Conservation (phyloP, 1,140 invertebrate genomes). For the Caerostris darwini region DNA sequence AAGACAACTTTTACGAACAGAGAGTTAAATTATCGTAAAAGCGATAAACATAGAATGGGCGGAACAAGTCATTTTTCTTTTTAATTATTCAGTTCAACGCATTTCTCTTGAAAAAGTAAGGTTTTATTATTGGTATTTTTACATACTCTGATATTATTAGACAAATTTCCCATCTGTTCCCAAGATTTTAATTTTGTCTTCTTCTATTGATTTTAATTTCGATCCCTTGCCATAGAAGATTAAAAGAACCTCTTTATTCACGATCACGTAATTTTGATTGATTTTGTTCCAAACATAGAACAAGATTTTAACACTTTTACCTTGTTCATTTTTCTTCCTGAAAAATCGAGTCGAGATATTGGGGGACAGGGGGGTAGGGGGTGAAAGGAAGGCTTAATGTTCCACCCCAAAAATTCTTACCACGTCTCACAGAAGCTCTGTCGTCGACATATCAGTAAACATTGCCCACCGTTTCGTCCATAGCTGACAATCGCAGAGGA, state of each 20-base stretch:
- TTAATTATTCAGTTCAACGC: not conserved
- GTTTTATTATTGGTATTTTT: no score
- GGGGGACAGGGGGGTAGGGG: no score
- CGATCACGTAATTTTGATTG: not conserved
- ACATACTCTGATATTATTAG: not conserved
- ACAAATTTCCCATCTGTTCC: not conserved
- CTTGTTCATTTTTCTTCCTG: not conserved
- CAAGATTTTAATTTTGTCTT: not conserved
- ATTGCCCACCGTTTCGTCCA: not conserved
- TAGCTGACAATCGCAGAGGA: not conserved
- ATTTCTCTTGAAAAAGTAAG: no score
- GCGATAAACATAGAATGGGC: not conserved
- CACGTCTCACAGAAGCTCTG: not conserved
- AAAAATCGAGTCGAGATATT: not conserved
- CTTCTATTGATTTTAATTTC: no score
- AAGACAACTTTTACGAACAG: not conserved
- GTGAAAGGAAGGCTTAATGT: not conserved
- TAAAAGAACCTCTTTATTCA: no score
- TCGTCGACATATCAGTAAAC: not conserved
- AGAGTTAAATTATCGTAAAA: slow-evolving; percentile 15
- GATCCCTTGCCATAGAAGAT: no score
- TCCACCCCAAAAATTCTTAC: not conserved
- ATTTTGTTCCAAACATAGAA: not conserved
- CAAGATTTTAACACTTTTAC: not conserved
- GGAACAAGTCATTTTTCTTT: not conserved